phyloP scores from a whole-genome alignment of 2,888 invertebrate genomes.

The Acheta domesticus region DNA sequence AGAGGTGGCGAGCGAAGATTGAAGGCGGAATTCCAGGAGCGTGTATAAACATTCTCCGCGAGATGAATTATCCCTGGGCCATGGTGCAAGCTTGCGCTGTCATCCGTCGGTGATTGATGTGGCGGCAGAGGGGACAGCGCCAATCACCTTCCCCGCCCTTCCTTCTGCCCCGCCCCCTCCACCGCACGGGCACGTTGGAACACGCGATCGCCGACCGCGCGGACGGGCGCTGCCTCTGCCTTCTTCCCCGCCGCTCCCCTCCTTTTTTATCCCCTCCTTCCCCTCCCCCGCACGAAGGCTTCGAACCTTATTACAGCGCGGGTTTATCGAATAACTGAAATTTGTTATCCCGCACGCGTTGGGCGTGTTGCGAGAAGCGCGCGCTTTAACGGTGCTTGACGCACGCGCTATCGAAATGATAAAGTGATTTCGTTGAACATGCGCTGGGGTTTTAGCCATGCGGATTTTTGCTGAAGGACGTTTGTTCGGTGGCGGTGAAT shows the following conservation, averaged over 20 bases:
- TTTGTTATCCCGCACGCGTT: too few species aligned
- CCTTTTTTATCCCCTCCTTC: too few species aligned
- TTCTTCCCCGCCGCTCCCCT: neutral
- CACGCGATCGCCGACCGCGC: neutral
- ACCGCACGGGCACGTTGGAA: neutral
- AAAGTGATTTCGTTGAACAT: too few species aligned
- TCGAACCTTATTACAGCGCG: too few species aligned
- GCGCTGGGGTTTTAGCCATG: too few species aligned
- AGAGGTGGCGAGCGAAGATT: neutral
- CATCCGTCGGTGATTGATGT: neutral
- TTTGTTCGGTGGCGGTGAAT: too few species aligned
- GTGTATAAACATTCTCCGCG: slow-evolving; percentile 1
- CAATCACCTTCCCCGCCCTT: neutral
- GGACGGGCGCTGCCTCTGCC: neutral
- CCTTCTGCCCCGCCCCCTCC: neutral
- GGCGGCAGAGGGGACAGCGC: neutral
- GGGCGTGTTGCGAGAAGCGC: too few species aligned
- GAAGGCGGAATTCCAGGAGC: neutral
- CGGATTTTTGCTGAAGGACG: too few species aligned
- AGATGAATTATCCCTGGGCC: slow-evolving; percentile 6
- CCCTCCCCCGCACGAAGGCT: too few species aligned
- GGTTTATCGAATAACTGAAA: too few species aligned
- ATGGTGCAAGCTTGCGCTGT: neutral
- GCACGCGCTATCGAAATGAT: too few species aligned
- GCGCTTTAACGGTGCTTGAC: too few species aligned